Conservation (phyloP, 2,113 vertebrate species). For the Protobothrops flavoviridis region DNA sequence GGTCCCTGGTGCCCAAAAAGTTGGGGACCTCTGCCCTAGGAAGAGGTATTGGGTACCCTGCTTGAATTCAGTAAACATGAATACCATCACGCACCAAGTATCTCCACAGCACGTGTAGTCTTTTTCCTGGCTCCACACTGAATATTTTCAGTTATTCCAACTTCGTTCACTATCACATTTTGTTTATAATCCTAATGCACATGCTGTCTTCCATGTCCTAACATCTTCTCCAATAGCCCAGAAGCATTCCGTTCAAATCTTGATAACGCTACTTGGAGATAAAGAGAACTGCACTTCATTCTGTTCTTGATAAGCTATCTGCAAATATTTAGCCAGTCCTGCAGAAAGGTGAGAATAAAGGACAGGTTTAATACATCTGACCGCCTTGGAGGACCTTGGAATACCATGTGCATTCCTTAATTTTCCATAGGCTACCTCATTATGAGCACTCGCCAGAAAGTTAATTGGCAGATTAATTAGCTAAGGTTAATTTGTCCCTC, state of each 20-base stretch:
- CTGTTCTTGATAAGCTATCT: slow-evolving; percentile 4
- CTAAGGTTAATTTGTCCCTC: not conserved
- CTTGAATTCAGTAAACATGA: not conserved
- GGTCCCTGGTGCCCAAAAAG: too few species aligned
- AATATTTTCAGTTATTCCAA: not conserved
- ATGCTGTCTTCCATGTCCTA: not conserved
- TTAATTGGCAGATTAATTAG: not conserved
- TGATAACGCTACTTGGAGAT: not conserved
- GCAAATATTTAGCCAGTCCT: slow-evolving; percentile 2
- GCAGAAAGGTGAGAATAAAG: not conserved
- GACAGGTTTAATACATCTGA: not conserved
- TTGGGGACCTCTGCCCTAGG: not conserved
- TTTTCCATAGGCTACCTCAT: not conserved
- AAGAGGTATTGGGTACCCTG: not conserved
- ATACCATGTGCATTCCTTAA: not conserved
- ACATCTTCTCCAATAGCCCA: not conserved
- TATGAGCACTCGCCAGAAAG: not conserved
- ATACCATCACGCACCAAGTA: not conserved
- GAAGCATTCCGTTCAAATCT: not conserved
- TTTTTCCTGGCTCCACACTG: not conserved
- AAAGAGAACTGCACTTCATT: not conserved
- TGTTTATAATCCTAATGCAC: not conserved
- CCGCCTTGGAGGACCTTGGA: not conserved
- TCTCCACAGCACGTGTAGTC: not conserved
- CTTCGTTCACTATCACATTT: not conserved